Evolutionary conservation across 2,797 vertebrate species (phyloP).

Genomic region (Anas flavirostris): DNA sequence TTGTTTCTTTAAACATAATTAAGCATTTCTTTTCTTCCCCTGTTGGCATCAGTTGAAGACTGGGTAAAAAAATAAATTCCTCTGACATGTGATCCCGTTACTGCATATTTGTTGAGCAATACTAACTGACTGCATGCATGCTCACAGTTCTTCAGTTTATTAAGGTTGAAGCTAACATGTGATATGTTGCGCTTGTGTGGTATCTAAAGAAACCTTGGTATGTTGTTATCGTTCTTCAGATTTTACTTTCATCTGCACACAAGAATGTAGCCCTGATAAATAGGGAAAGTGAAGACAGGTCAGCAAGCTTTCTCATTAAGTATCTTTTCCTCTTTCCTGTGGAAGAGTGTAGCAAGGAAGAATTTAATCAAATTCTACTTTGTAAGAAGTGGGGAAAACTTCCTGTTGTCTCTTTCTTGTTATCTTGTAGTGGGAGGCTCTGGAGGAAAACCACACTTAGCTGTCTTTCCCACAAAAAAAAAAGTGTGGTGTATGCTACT

Average conservation of each 20-base stretch:
- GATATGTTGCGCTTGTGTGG: not conserved
- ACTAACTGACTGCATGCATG: not conserved
- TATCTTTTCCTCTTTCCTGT: not conserved
- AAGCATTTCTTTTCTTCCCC: not conserved
- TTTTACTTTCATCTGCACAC: not conserved
- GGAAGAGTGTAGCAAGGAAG: not conserved
- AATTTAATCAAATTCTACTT: not conserved
- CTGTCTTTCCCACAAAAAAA: not conserved
- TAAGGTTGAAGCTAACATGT: not conserved
- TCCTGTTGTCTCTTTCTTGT: not conserved
- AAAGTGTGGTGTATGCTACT: not conserved
- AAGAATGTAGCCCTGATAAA: not conserved
- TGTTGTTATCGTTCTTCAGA: not conserved
- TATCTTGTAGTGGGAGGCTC: not conserved
- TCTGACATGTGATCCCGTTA: not conserved
- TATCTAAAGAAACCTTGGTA: conserved; percentile 44
- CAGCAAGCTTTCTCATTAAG: not conserved
- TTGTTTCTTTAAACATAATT: not conserved
- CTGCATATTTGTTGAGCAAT: not conserved
- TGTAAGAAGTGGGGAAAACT: not conserved
- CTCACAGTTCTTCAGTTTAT: not conserved
- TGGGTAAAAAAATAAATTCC: not conserved
- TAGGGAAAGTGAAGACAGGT: not conserved
- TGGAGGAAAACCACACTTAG: not conserved
- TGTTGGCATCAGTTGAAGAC: not conserved